Base-by-base conservation (phyloP, 2,888 invertebrate species). In the Hedya salicella region DNA sequence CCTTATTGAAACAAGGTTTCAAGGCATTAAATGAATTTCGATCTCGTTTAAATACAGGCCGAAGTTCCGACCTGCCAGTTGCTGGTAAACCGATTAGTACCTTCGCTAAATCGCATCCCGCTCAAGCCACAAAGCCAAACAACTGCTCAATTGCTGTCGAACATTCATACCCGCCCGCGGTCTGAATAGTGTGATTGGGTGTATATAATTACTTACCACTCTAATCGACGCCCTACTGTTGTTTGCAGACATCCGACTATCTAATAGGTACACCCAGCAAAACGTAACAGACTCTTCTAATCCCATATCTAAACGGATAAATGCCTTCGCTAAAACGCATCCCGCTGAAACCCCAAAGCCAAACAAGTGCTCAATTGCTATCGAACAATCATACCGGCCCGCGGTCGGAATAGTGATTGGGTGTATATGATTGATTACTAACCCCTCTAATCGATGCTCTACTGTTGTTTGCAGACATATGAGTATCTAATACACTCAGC, bases 241-340 rank as follows among this genome's bases (percentile, higher is more conserved):
- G n/a, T n/a, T n/a, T n/a, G n/a, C n/a, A n/a, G n/a, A n/a, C n/a
- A n/a, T n/a, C n/a, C n/a, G n/a, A n/a, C n/a, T n/a, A n/a, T n/a
- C n/a, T n/a, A n/a, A n/a, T n/a, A n/a, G n/a, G n/a, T n/a, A n/a
- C n/a, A n/a, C n/a, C n/a, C n/a, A n/a, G n/a, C n/a, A n/a, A n/a
- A n/a, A n/a, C n/a, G n/a, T n/a, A n/a, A n/a, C n/a, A n/a, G n/a
- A n/a, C n/a, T n/a, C n/a, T n/a, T n/a, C n/a, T n/a, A n/a, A n/a
- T n/a, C n/a, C n/a, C n/a, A n/a, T n/a, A n/a, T n/a, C n/a, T 48
- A 56, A 56, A 59, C 59, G 52, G 59, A 53, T 65, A 46, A 65
- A 19, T 17, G 39, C 49, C 56, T n/a, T n/a, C 50, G 39, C 39
- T 53, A 65, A 65, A 65, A 60, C 59, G 46, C 30, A 48, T 21